Evolutionary conservation across 2,113 vertebrate species (phyloP), one percentile per base, ranked within the genome.

Genomic region (Myiagra hebetior): DNA sequence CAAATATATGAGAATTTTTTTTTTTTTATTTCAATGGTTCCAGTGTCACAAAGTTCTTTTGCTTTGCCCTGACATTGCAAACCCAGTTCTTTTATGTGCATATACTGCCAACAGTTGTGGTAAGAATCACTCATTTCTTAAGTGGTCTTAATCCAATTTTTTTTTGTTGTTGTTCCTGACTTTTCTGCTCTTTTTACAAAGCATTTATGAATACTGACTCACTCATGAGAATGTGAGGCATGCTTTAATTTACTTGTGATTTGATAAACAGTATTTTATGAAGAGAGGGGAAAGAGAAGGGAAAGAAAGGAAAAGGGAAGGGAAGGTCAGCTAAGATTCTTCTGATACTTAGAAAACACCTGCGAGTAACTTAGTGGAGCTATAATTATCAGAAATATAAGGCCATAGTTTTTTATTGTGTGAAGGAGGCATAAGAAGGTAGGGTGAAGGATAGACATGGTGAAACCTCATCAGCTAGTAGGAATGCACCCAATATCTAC

Each of bases 401-500:
- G 26, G 53, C 86, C 23, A 60, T 42, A 55, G 11, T 15, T 75
- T 88, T 88, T 88, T 23, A 6, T 50, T 60, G 22, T 27, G 12
- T 59, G 22, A 72, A 50, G 18, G 17, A 16, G 5, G 4, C 11
- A 3, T 69, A 9, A 24, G 27, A 14, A 72, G 9, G 2, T 27
- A 10, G 18, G 13, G 15, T 64, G 46, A 84, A 80, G 18, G 28
- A n/a, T 2, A 60, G 27, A 21, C n/a, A 4, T 10, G 12, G 26
- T 33, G 50, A 50, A 69, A 41, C 31, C 5, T 0, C 67, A 33
- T 47, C 21, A 68, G 13, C 44, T 68, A 7, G 15, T 53, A 56
- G 53, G 16, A 80, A 15, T n/a, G 42, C 13, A 74, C 18, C 4
- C 3, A 19, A 0, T 27, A 67, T 39, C n/a, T 59, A 1, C 42